Evolutionary conservation across 2,113 vertebrate genomes (phyloP), one percentile per base, ranked within the genome.

Genomic region (Brachyhypopomus occidentalis): DNA sequence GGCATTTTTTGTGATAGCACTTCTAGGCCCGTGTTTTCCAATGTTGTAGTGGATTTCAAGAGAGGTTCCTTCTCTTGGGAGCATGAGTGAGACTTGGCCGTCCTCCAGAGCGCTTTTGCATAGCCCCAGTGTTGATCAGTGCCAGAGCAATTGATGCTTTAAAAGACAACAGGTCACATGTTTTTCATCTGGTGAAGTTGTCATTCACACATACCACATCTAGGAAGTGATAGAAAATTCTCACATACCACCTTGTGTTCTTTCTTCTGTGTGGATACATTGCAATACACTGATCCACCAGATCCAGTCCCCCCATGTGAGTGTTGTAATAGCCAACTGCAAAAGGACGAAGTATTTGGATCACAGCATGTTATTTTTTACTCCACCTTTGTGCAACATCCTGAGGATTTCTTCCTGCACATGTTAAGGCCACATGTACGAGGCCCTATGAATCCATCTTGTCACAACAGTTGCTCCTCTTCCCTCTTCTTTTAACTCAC

Each of bases 281-380:
- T 38, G 74, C 48, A 0, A 81, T 16, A 41, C 66, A 77, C 16
- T 81, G 78, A 38, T 81, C 78, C 41, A 85, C 56, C 23, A 73
- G 62, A 67, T 85, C 81, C 14, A 77, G 25, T 1, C 81, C 73
- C 14, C 77, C 72, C 81, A 83, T 80, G 48, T 85, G 72, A 56
- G 25, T n/a, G 56, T 83, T 83, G 23, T 77, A 78, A 0, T 78
- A n/a, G 16, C 19, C 12, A 19, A 78, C 66, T 6, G 67, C n/a
- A 45, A 76, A 84, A 14, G 83, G 77, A 34, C 78, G 30, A 36
- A 16, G 77, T 20, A 83, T 56, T 6, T 62, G 34, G 12, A 80
- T 55, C 77, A 75, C n/a, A n/a, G n/a, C 36, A 3, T 5, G n/a
- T 17, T 58, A 55, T 58, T 86, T 69, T 58, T 75, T 84, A 38